Percentiles rank a stretch among this genome's conserved stretches.
Evolutionary conservation across 2,797 vertebrate genomes (phyloP).

Genomic region (Rhadinocentrus ornatus): DNA sequence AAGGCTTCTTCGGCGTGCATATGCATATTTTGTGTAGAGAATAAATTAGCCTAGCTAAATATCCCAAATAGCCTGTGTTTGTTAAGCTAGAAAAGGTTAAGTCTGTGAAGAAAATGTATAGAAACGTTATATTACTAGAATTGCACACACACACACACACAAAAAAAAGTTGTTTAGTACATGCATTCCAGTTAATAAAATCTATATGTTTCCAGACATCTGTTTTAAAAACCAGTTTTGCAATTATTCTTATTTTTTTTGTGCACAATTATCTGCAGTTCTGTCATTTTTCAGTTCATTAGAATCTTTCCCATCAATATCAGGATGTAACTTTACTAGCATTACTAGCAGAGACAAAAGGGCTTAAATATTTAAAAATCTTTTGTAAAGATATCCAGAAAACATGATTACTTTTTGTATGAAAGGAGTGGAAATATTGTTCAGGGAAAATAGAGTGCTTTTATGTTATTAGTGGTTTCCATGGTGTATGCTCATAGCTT

Average conservation of each 20-base stretch:
- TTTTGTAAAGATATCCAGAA: not conserved
- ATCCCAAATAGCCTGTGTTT: not conserved
- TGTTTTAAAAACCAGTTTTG: not conserved
- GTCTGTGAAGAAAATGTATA: not conserved
- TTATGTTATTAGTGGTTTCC: slow-evolving; percentile 6
- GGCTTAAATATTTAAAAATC: not conserved
- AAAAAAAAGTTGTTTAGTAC: not conserved
- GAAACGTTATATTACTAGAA: not conserved
- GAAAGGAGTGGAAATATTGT: not conserved
- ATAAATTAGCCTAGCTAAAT: not conserved
- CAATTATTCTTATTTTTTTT: no score
- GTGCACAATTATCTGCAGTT: not conserved
- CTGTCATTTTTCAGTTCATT: not conserved
- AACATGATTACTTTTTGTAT: not conserved
- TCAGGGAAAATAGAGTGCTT: not conserved
- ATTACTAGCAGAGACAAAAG: not conserved
- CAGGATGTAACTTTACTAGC: not conserved
- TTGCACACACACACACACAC: not conserved
- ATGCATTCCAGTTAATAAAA: not conserved
- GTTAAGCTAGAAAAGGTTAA: not conserved
- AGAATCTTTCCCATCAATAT: not conserved
- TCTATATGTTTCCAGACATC: not conserved
- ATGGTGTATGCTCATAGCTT: not conserved
- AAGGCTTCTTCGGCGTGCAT: no score
- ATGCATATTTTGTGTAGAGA: not conserved